Evolutionary conservation across 1,140 invertebrate genomes (phyloP), one percentile per base, ranked within the genome.

Genomic region (Procambarus virginalis): DNA sequence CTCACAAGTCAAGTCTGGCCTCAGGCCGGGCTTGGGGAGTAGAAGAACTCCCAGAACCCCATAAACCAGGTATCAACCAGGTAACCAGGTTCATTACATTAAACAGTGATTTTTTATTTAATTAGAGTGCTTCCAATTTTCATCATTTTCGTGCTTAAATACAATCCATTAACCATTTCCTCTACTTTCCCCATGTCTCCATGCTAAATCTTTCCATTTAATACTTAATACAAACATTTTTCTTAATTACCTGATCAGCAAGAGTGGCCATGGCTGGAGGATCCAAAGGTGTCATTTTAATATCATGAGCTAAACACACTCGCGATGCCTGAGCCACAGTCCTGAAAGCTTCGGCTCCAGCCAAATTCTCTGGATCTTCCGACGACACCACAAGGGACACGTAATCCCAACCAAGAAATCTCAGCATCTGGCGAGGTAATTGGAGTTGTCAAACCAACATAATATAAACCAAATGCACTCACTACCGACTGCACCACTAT

Each of bases 381-480:
- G 93, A 89, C 5, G 93, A 92, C 83, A 94, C 93, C 1, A 95
- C 93, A 2, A 94, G 80, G 60, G 93, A 92, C n/a, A 94, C 92
- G 82, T 93, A 94, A 49, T 93, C 92, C 94, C 94, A 94, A 2
- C 93, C 92, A 5, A 94, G 89, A 51, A 93, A 92, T 6, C 93
- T 92, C 70, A 95, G 91, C 2, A 94, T 91, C 84, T 93, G 91
- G 2, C 93, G 60, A 64, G 17, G 17, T 14, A 17, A 64, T 64
- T 34, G 34, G 1, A 34, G 34, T 34, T 0, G 34, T 34, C 34
- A 34, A 34, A 34, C 34, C 34, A 17, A 64, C 60, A 64, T 1
- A 64, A 2, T 17, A n/a, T 64, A 64, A 17, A 1, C 60, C 17
- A 20, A 64, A 17, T 17, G 12, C 60, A 64, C 6, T 9, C 12